Evolutionary conservation across 2,797 vertebrate species (phyloP), one percentile per base, ranked within the genome.

Genomic region (Rhinella marina): DNA sequence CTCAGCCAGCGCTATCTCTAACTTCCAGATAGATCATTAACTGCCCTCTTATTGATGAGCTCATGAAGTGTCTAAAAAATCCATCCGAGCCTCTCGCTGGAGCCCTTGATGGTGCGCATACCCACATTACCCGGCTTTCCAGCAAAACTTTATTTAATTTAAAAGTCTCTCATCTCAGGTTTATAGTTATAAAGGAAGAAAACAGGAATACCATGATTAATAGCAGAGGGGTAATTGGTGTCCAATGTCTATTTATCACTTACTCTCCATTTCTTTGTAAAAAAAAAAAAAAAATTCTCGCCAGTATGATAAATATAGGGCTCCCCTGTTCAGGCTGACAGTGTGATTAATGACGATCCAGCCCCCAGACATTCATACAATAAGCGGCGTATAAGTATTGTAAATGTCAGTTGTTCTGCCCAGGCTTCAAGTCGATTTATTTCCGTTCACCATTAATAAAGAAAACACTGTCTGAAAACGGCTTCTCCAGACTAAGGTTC

Each of bases 271-370:
- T 93, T 93, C 93, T 94, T 94, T 92, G 14, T 92, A 91, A 92
- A 91, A 88, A 52, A 41, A 41, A 41, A 41, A 2, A 41, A 41
- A n/a, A n/a, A n/a, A n/a, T 90, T 91, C 90, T 88, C 91, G 90
- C 90, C 93, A 91, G 94, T 92, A 92, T 92, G 94, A 94, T 93
- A 94, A 94, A 92, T 73, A 91, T 79, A 90, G 92, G 91, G 91
- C 90, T 91, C 91, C 90, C 90, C 88, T 92, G 91, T 93, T 93
- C 83, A 90, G 90, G 68, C 88, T 90, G 90, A 93, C 95, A 94
- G 90, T 29, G 92, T 96, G 95, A 97, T 95, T 94, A 95, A 97
- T 93, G 92, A 91, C 91, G 92, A 92, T 93, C 92, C 93, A 73
- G 94, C 93, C 93, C 90, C 86, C 82, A 92, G 90, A 92, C 93